These are phyloP conservation scores for Hypsibius dujardini DNA, from an alignment of 1,140 invertebrate species.

Conservation along the genomic window DNA sequence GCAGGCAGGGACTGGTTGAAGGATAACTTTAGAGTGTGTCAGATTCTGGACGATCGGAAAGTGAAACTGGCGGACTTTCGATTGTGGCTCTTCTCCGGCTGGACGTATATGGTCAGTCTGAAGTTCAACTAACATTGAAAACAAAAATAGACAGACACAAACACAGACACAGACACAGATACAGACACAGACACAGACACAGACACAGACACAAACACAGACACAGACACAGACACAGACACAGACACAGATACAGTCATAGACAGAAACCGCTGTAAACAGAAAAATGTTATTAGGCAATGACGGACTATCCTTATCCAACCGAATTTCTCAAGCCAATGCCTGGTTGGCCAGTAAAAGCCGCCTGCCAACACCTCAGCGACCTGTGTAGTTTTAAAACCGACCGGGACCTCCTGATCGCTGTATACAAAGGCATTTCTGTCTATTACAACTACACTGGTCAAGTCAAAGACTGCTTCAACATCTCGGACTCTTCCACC, in stretches of 20 bases:
- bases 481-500: constrained; percentile 35
- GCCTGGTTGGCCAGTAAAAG: constrained; percentile 35
- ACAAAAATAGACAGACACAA: no score
- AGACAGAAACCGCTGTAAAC: no score
- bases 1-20: constrained; percentile 50
- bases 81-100: constrained; percentile 30
- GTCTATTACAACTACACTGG: constrained; percentile 68
- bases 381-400: constrained; percentile 26
- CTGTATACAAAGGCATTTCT: constrained; percentile 48
- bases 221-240: no score
- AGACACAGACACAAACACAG: no score
- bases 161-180: no score
- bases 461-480: constrained; percentile 43
- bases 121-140: no score
- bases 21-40: constrained; percentile 52
- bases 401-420: constrained; percentile 39
- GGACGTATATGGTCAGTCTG: constrained; percentile 33
- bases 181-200: no score
- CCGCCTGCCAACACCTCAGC: constrained; percentile 22
- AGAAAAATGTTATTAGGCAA: no score
- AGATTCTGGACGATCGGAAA: constrained; percentile 38
- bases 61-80: constrained; percentile 26
- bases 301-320: constrained; percentile 38
- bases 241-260: no score
- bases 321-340: constrained; percentile 34